Percentiles rank a stretch among this genome's conserved stretches.
Conservation (phyloP, 2,888 invertebrate genomes). For the Sussaba pulchella region DNA sequence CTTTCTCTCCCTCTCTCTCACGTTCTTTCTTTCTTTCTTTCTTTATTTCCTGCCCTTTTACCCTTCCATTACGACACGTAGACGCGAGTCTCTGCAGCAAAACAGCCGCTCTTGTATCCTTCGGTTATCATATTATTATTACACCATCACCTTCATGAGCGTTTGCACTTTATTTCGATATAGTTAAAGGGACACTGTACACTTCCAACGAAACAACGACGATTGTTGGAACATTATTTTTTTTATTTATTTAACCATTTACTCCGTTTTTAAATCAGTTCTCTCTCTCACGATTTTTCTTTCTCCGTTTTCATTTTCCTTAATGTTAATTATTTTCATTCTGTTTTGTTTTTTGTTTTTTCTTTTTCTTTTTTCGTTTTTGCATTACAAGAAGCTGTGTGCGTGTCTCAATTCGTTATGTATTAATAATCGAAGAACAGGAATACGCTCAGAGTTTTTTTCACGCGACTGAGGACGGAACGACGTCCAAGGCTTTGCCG, state of each 20-base stretch:
- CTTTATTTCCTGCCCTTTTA: too few species aligned
- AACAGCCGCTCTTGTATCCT: conserved; percentile 38
- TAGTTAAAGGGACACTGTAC: conserved; percentile 62
- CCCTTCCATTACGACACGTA: background rate
- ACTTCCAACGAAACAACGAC: conserved; percentile 57
- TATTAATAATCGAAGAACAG: conserved; percentile 61
- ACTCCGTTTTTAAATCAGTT: conserved; percentile 21
- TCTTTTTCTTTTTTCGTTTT: conserved; percentile 22
- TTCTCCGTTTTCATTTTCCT: conserved; percentile 11
- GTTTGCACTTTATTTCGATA: conserved; percentile 61
- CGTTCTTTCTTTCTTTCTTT: background rate
- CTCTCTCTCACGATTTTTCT: conserved; percentile 25
- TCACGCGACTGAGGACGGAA: conserved; percentile 58
- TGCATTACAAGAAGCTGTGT: conserved; percentile 60
- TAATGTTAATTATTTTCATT: conserved; percentile 29
- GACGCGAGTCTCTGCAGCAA: conserved; percentile 28
- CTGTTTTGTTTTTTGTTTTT: conserved; percentile 22
- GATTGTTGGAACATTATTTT: conserved; percentile 46
- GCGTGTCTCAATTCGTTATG: conserved; percentile 58
- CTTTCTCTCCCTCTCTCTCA: background rate
- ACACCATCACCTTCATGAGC: conserved; percentile 64
- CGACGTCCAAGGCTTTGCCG: conserved; percentile 58
- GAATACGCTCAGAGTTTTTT: conserved; percentile 36
- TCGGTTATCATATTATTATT: conserved; percentile 41
- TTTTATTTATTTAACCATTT: conserved; percentile 8